These are phyloP conservation scores for Ophion obscuratus DNA, from an alignment of 2,888 invertebrate genomes.

Conservation along the genomic window DNA sequence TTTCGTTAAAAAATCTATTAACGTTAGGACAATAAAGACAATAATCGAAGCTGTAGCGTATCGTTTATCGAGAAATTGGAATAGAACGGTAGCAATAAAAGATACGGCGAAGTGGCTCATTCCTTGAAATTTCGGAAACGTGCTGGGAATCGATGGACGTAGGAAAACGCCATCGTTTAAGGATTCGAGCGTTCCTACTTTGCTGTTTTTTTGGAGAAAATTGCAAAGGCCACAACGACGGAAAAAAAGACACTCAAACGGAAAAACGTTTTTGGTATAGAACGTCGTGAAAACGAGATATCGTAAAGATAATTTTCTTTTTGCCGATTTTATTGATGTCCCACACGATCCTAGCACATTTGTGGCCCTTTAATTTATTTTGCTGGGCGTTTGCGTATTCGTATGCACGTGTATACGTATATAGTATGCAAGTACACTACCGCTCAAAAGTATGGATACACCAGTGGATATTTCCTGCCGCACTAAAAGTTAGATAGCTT, in stretches of 20 bases:
- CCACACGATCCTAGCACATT: neutral
- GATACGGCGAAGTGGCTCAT: neutral
- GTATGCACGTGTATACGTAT: neutral
- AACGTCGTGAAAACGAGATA: neutral
- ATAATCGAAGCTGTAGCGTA: no score
- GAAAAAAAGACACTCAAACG: neutral
- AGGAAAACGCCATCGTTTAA: neutral
- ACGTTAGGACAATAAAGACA: neutral
- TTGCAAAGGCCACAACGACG: neutral
- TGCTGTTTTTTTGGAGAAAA: neutral
- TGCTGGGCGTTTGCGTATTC: neutral
- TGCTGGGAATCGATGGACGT: neutral
- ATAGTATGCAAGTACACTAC: neutral
- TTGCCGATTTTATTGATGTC: neutral
- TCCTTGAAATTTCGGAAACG: neutral
- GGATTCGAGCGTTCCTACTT: neutral
- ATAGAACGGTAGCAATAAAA: neutral
- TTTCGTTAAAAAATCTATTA: neutral
- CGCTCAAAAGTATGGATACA: no score
- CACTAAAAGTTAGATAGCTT: no score
- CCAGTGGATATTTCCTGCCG: no score
- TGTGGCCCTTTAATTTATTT: neutral
- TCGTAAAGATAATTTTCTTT: neutral
- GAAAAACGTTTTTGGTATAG: neutral
- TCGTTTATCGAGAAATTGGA: neutral